Base-by-base conservation (phyloP, 1,140 invertebrate genomes). In the Temnothorax longispinosus region DNA sequence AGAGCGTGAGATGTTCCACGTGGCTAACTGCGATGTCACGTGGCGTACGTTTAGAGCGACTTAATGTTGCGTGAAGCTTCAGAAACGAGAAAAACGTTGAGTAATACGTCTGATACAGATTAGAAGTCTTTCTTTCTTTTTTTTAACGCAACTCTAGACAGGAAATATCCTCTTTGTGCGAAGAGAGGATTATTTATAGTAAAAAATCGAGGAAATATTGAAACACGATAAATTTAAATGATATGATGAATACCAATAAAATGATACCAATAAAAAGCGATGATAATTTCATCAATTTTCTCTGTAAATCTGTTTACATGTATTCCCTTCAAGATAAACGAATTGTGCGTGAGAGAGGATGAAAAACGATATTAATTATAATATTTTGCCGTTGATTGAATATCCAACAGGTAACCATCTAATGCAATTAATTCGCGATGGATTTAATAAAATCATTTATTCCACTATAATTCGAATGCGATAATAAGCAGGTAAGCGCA, bases 371-470 rank as follows among this genome's bases (percentile, higher is more conserved):
- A 54, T 27, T 75, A 71, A 71, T 60, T 47, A 60, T 35, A 54
- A 74, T 74, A 60, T 74, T 58, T 62, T 52, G 52, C 18, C 54
- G 41, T 58, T 74, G 67, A 82, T 82, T 74, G 54, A 75, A 50
- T 74, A 84, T 60, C 54, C 80, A 82, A 44, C 54, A 32, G 41
- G 38, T 47, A 58, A 60, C 41, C 67, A 27, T 60, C 41, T 74
- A 74, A 84, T 60, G 80, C 69, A 60, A 84, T 84, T 84, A 84
- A 84, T 60, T 38, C 18, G 8, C 32, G 44, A 44, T 60, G 41
- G 41, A 15, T 74, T 84, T 75, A 60, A 75, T 74, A 74, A 74
- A 84, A 84, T 84, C 54, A 75, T 84, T 84, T 84, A 84, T 84
- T 74, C 44, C 54, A 13, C 54, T 62, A 41, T 84, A 74, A 75